Evolutionary conservation across 2,888 invertebrate genomes (phyloP).

Genomic region (Synergus itoensis): DNA sequence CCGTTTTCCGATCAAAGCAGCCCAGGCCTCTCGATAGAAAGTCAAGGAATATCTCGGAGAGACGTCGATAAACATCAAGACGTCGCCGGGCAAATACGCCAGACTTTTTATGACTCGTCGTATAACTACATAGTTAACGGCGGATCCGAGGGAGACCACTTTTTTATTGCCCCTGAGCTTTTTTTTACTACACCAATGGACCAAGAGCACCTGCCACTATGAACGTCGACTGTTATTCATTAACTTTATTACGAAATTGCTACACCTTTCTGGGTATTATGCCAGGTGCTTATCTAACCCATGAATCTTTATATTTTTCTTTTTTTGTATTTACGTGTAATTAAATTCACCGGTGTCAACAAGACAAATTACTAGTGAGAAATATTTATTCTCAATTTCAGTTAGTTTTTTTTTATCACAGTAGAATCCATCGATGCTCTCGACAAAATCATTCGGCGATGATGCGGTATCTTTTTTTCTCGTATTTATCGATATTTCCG

Average conservation of each 20-base stretch:
- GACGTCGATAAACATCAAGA: conserved; percentile 38
- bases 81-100: conserved; percentile 16
- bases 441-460: neutral
- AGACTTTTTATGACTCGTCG: conserved; percentile 27
- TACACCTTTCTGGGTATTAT: neutral
- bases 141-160: conserved; percentile 5
- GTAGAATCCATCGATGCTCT: neutral
- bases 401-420: neutral
- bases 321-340: neutral
- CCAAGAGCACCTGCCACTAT: conserved; percentile 19
- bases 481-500: neutral
- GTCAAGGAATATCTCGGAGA: conserved; percentile 10
- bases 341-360: conserved; percentile 1
- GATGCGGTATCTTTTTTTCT: neutral
- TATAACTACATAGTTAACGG: conserved; percentile 40
- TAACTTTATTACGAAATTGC: conserved; percentile 1
- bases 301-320: neutral
- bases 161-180: conserved; percentile 5
- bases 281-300: neutral
- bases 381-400: neutral
- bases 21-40: conserved; percentile 23
- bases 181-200: conserved; percentile 18
- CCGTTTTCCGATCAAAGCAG: conserved; percentile 34
- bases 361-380: conserved; percentile 11
- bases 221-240: conserved; percentile 9